phyloP scores from a whole-genome alignment of 2,888 invertebrate species.

The Chrysina gloriosa region DNA sequence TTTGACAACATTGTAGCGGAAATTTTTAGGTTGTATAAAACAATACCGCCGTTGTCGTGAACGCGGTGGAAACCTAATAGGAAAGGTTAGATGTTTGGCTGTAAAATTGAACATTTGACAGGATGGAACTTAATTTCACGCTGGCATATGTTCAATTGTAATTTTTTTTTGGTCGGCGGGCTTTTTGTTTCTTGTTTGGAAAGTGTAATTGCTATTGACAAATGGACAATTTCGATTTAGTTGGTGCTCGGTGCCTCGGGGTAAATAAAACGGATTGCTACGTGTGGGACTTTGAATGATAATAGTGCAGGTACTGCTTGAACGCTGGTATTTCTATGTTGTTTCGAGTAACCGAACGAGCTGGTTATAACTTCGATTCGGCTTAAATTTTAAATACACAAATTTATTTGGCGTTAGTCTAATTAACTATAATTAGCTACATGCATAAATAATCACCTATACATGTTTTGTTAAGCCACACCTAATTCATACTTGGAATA shows the following conservation, averaged over 20 bases:
- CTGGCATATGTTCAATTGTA: slow-evolving; percentile 13
- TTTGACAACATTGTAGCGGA: too few relatives aligned
- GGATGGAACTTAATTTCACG: slow-evolving; percentile 21
- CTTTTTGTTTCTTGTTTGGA: slow-evolving; percentile 26
- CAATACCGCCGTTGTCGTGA: not conserved
- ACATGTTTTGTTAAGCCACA: too few relatives aligned
- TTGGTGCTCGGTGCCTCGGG: slow-evolving; percentile 22
- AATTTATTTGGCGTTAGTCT: not conserved
- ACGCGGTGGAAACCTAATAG: not conserved
- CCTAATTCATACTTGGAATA: too few relatives aligned
- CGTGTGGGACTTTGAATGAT: slow-evolving; percentile 32
- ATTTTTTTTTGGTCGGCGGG: slow-evolving; percentile 7
- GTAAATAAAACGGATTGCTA: slow-evolving; percentile 35
- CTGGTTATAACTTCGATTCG: too few relatives aligned
- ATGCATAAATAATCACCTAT: too few relatives aligned
- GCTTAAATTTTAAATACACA: slow-evolving; percentile 18
- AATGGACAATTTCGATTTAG: slow-evolving; percentile 32
- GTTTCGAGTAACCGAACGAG: not conserved
- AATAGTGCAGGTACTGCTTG: slow-evolving; percentile 20
- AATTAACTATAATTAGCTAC: not conserved
- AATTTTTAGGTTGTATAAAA: too few relatives aligned
- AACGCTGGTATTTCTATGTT: not conserved
- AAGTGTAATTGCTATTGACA: slow-evolving; percentile 32
- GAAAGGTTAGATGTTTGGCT: too few relatives aligned
- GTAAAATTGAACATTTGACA: slow-evolving; percentile 4